Evolutionary conservation across 2,113 vertebrate genomes (phyloP), one percentile per base, ranked within the genome.

Genomic region (Tachycineta bicolor): DNA sequence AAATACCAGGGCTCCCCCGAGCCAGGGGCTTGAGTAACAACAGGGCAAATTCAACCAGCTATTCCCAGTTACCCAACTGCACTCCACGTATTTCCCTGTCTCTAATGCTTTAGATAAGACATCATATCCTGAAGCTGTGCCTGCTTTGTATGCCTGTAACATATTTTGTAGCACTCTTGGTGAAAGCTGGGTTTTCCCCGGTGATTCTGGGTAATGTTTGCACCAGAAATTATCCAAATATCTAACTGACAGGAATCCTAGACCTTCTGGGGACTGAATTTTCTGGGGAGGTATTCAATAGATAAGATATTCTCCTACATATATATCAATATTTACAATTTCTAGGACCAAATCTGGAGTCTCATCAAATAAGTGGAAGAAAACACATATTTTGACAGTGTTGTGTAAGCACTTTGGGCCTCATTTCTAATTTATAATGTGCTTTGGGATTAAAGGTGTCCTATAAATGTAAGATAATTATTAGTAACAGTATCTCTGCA

Each of bases 381-480:
- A 91, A 33, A 47, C 34, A 65, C 12, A 16, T 81, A 94, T 74
- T 92, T 90, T 83, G 79, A 89, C 58, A 81, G 69, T 71, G 53
- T 24, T 88, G 49, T 77, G 63, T 44, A 93, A 73, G 79, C 73
- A 81, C 59, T 62, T 86, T 8, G 65, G 68, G 18, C 65, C 31
- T 81, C 2, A 5, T 52, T 56, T 88, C 29, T 83, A 68, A 90
- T 84, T 93, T 95, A 46, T 56, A 68, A 86, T 78, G 52, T 78
- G 71, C 55, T 96, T 94, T 94, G 90, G 85, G 90, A 91, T 81
- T 96, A 95, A 92, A 96, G 34, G 52, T 88, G 68, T 74, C 76
- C 22, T 75, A 60, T 58, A 93, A 92, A 93, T 39, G 20, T 49
- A 89, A 88, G 47, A 92, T 89, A 81, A 80, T 91, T 90, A 63